Conservation (phyloP, 2,888 invertebrate genomes). For the Antheraea assamensis region DNA sequence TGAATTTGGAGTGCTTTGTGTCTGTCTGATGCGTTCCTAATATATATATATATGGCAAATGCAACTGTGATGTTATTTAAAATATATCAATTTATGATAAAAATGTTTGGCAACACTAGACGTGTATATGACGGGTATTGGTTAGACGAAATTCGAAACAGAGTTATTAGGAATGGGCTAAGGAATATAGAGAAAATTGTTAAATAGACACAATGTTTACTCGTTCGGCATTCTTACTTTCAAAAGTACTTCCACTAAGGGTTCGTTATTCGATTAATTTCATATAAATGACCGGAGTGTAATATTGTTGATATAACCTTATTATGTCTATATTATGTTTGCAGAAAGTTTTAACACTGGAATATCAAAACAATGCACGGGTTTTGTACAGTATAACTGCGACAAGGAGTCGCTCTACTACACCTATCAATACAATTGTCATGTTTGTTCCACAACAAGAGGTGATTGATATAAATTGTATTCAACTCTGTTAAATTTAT, state of each 20-base stretch:
- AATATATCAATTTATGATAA: too few relatives aligned
- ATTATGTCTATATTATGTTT: slow-evolving; percentile 42
- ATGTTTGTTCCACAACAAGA: slow-evolving; percentile 99
- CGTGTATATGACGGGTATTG: not conserved
- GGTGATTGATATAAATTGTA: slow-evolving; percentile 68
- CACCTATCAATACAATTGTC: slow-evolving; percentile 94
- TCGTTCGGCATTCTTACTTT: slow-evolving; percentile 66
- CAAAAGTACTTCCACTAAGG: slow-evolving; percentile 59
- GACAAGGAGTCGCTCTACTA: slow-evolving; percentile 78
- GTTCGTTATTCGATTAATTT: slow-evolving; percentile 42
- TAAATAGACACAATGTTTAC: slow-evolving; percentile 66
- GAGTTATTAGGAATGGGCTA: slow-evolving; percentile 43
- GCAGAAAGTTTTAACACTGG: slow-evolving; percentile 67
- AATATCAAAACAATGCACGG: slow-evolving; percentile 68
- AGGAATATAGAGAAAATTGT: slow-evolving; percentile 30
- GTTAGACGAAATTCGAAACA: slow-evolving; percentile 15
- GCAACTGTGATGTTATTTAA: too few relatives aligned
- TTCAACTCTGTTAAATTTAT: not conserved
- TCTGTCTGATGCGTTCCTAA: too few relatives aligned
- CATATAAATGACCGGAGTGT: slow-evolving; percentile 23
- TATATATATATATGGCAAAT: too few relatives aligned
- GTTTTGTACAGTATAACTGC: slow-evolving; percentile 62
- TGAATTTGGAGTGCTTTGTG: too few relatives aligned
- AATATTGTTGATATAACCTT: slow-evolving; percentile 40
- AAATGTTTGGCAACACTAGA: not conserved